Evolutionary conservation across 2,888 invertebrate species (phyloP).

Genomic region (Agrypnus murinus): DNA sequence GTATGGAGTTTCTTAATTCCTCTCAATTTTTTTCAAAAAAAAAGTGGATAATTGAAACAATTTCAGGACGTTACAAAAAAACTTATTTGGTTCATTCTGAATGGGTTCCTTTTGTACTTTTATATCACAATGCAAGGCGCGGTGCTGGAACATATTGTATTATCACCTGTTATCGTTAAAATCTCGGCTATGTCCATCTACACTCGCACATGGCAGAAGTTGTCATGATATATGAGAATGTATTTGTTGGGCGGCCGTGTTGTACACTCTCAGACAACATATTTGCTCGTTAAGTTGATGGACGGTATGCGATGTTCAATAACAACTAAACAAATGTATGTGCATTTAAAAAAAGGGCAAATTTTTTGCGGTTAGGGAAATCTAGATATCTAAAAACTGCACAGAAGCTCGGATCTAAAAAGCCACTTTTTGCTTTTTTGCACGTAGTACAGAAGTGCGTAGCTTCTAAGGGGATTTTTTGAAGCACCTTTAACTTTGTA

Average conservation of each 20-base stretch:
- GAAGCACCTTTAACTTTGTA: background rate
- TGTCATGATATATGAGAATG: slow-evolving; percentile 41
- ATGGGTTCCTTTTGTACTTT: slow-evolving; percentile 30
- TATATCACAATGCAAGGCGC: slow-evolving; percentile 33
- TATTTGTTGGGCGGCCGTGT: slow-evolving; percentile 44
- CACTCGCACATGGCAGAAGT: slow-evolving; percentile 36
- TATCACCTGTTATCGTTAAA: slow-evolving; percentile 50
- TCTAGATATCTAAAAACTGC: slow-evolving; percentile 30
- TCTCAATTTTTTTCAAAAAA: background rate
- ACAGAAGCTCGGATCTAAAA: slow-evolving; percentile 28
- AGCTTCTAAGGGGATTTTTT: slow-evolving; percentile 7
- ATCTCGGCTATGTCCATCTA: slow-evolving; percentile 46
- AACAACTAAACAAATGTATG: slow-evolving; percentile 36
- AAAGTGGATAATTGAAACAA: slow-evolving; percentile 14
- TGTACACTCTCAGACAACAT: slow-evolving; percentile 45
- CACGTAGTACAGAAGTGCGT: slow-evolving; percentile 32
- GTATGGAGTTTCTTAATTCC: background rate
- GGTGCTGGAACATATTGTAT: slow-evolving; percentile 44
- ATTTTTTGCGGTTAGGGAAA: slow-evolving; percentile 14
- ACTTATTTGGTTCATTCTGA: slow-evolving; percentile 9
- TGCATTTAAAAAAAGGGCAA: slow-evolving; percentile 17
- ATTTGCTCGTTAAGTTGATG: slow-evolving; percentile 47
- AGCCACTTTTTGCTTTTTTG: background rate
- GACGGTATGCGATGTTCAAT: slow-evolving; percentile 39
- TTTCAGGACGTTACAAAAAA: background rate